phyloP scores from a whole-genome alignment of 2,113 vertebrate genomes.

The Salvator merianae region DNA sequence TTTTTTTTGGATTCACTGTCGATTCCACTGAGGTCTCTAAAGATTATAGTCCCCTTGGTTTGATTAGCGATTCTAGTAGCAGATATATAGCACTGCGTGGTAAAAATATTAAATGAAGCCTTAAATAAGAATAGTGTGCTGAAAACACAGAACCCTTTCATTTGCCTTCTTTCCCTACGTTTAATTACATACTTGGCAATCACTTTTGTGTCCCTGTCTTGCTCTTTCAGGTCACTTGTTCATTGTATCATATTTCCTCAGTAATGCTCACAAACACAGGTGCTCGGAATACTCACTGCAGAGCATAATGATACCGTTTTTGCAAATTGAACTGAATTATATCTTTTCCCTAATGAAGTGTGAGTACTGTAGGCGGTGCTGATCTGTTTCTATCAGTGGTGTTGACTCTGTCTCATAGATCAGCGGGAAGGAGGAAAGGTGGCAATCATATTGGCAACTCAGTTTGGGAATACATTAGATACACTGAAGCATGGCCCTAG shows the following conservation, averaged over 20 bases:
- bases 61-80: not conserved
- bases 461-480: not conserved
- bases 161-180: constrained; percentile 30
- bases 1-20: not conserved
- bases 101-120: constrained; percentile 5
- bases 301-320: constrained; percentile 36
- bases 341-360: not conserved
- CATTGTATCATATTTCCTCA: constrained; percentile 39
- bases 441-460: not conserved
- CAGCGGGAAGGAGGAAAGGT: not conserved
- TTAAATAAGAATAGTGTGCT: constrained; percentile 33
- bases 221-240: constrained; percentile 9
- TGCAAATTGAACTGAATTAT: constrained; percentile 44
- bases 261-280: constrained; percentile 5
- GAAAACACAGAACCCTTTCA: not conserved
- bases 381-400: not conserved
- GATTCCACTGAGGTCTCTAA: not conserved
- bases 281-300: constrained; percentile 41
- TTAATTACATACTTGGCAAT: constrained; percentile 34
- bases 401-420: not conserved
- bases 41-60: constrained; percentile 15
- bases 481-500: not conserved
- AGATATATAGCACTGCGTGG: not conserved
- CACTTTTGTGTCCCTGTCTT: constrained; percentile 16
- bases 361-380: constrained; percentile 10